Base-by-base conservation (phyloP, 2,113 vertebrate genomes). In the Colistium nudipinnis region DNA sequence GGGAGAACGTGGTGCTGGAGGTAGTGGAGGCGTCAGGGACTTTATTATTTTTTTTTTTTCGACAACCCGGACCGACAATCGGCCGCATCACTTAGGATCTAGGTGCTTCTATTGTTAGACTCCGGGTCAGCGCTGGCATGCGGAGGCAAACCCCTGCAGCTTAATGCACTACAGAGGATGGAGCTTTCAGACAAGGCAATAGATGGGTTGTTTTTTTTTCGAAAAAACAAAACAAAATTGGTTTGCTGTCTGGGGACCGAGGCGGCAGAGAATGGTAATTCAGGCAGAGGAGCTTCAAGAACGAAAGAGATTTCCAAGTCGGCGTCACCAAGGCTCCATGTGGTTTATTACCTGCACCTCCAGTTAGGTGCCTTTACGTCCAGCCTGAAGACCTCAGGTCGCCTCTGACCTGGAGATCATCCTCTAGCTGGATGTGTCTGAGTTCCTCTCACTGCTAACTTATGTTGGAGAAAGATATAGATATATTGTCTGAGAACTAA, bases 51-150 rank as follows among this genome's bases (percentile, higher is more conserved):
- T 3, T 22, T 49, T 85, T 80, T 12, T 47, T 87, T 78, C 68
- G 5, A n/a, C n/a, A n/a, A n/a, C n/a, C 57, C 14, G 3, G n/a
- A n/a, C 71, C 76, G 62, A 77, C 76, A 72, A 80, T 78, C 76
- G 48, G 41, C 38, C 0, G 33, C 80, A 56, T 81, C 71, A 55
- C 62, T 81, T 20, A 67, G 71, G 62, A 63, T 63, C 43, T 20
- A 74, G 74, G 76, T 80, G 78, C 71, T 81, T 64, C 81, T 88
- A 80, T 86, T 81, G 72, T 76, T 77, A 70, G 84, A 65, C 78
- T 55, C 19, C 38, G 35, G 78, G 79, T 87, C 76, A 79, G 68
- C 24, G 11, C 24, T 6, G 69, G 80, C 62, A 70, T 71, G 72
- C 6, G 8, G 52, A 70, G 72, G 25, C 45, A 66, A 80, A 78